Evolutionary conservation across 2,797 vertebrate species (phyloP), one percentile per base, ranked within the genome.

Genomic region (Megalops cyprinoides): DNA sequence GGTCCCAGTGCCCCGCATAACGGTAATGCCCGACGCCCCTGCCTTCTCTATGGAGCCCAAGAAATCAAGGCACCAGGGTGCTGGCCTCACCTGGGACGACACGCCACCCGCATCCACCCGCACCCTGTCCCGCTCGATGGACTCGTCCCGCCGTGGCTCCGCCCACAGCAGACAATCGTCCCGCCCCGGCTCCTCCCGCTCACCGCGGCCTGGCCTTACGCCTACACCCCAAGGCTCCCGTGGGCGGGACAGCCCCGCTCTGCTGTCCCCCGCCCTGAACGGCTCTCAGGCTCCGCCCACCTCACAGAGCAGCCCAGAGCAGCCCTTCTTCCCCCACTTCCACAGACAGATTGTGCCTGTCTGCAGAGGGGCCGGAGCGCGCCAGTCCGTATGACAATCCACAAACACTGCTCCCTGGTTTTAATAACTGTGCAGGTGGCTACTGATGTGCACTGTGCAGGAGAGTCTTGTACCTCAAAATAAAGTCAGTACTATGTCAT

Each of bases 171-270:
- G 39, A 31, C 78, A 12, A 83, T 79, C 79, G 37, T 23, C 83
- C 88, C 84, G 84, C 88, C 56, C 83, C 82, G 80, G 89, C 80
- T 15, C 75, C 7, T 18, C 55, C 4, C 44, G 23, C 79, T 55
- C 55, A 10, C 37, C 62, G 34, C 31, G 25, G 46, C 67, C 80
- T 74, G 42, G 65, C 80, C 76, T 53, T 76, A 42, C n/a, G n/a
- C n/a, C n/a, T n/a, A n/a, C n/a, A n/a, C n/a, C n/a, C n/a, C n/a
- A n/a, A n/a, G n/a, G n/a, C n/a, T n/a, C n/a, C n/a, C n/a, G n/a
- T n/a, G n/a, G n/a, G n/a, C 37, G 25, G 56, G 75, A 42, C 39
- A 12, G 28, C 44, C 23, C 74, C 34, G 1, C 67, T 39, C 65
- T 55, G 10, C 82, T 37, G 12, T 74, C 34, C 71, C 81, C 62